Base-by-base conservation (phyloP, 2,797 vertebrate genomes). In the Micropoecilia bifurca region DNA sequence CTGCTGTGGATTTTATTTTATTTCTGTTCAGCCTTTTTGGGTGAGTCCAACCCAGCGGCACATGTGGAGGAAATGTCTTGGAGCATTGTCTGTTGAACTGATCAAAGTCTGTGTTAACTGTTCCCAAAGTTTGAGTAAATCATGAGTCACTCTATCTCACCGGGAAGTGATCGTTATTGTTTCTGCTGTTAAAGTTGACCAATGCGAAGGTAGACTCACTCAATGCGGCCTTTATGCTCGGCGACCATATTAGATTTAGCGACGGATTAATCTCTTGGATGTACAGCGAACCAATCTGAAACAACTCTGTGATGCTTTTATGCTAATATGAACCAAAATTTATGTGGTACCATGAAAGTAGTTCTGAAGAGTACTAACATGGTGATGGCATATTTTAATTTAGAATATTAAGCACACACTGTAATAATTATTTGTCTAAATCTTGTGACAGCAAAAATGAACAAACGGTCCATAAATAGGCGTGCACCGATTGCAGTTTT, bases 61-160 rank as follows among this genome's bases (percentile, higher is more conserved):
- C 78, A 39, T 39, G 41, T 33, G 46, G 57, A 74, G 61, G 74
- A 75, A 77, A 69, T 75, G 75, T 57, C 71, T 76, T 78, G 53
- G 55, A 55, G 47, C 55, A 71, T 55, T 79, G 55, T 78, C 73
- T 88, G 85, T 85, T 76, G 36, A 74, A 48, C 61, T 73, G 74
- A 77, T 83, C 77, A 75, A 78, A 79, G 73, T 88, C 50, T 86
- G 80, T 90, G 69, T 85, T 73, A 39, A 82, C 8, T 89, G 77
- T 87, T 74, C 77, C 71, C 68, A n/a, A 80, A 75, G 76, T 75
- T 79, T 47, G 55, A 90, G 90, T 89, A 91, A 91, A 90, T 71
- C 73, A 47, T 25, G 12, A 77, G 25, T 73, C 63, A 33, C 9
- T 57, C 9, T 57, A 47, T 81, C 71, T 72, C 66, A 48, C 79